Base-by-base conservation (phyloP, 2,797 vertebrate genomes). In the Dermochelys coriacea region DNA sequence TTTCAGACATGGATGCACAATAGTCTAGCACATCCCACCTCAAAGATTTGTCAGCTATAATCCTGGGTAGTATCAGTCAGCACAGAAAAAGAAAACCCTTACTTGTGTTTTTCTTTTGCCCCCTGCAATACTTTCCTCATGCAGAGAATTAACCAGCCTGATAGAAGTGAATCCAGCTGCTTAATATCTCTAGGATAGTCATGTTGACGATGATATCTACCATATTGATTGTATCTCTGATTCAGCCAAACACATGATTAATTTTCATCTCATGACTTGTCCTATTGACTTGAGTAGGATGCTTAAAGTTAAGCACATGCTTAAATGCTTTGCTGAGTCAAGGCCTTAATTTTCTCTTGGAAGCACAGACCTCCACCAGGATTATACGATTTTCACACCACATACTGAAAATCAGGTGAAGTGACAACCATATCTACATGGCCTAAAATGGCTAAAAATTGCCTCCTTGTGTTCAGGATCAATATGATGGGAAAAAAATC, bases 1-100 rank as follows among this genome's bases (percentile, higher is more conserved):
- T 95, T 97, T 93, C 77, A 89, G 52, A 64, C 59, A 84, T 83
- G 55, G 87, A 29, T 93, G 50, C 86, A 83, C 49, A 94, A 71
- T 71, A 71, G 34, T 68, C 64, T 68, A 68, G 84, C 3, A 41
- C 8, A 29, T 91, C 89, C 34, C 54, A 57, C 47, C 54, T 90
- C 61, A 89, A 81, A 86, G 31, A 4, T 85, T 84, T 93, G 14
- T 81, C 84, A 93, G 80, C 77, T 86, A 14, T 75, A 92, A 79
- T 57, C 6, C 12, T 78, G 15, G 31, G 96, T 95, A 89, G 82
- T 92, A 54, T 87, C 74, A 90, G 54, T 84, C 51, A 47, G 12
- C 8, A 86, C 80, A 64, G 83, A 25, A 52, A 85, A 94, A 45
- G 9, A 80, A 31, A 27, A 12, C 10, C n/a, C 68, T 25, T 37